These are phyloP conservation scores for Brachionus calyciflorus DNA, from an alignment of 1,140 invertebrate species.

Conservation along the genomic window DNA sequence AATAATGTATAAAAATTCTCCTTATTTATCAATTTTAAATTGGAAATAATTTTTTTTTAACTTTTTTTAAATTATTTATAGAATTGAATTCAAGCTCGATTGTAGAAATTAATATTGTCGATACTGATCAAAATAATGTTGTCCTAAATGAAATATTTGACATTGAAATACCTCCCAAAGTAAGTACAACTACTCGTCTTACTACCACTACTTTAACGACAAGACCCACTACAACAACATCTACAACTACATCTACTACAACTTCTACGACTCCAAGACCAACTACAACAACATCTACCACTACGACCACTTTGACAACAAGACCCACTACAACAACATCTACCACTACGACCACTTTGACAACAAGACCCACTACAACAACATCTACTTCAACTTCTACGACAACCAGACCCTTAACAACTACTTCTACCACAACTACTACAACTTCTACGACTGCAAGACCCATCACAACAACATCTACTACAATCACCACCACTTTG, in stretches of 20 bases:
- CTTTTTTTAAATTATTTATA: neutral
- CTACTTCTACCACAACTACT: too few species aligned
- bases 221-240: neutral
- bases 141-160: conserved; percentile 18
- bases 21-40: too few species aligned
- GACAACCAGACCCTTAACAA: too few species aligned
- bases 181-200: neutral
- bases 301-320: neutral
- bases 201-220: neutral
- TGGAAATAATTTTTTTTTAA: neutral
- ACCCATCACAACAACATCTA: too few species aligned
- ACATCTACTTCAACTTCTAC: too few species aligned
- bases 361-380: neutral
- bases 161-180: neutral
- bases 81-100: neutral
- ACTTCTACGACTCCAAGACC: neutral
- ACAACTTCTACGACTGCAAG: too few species aligned
- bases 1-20: too few species aligned
- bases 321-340: neutral
- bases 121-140: conserved; percentile 2
- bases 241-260: neutral
- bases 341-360: neutral
- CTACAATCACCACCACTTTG: too few species aligned
- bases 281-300: neutral
- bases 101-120: conserved; percentile 4